Evolutionary conservation across 2,113 vertebrate genomes (phyloP).

Genomic region (Chaetodon trifascialis): DNA sequence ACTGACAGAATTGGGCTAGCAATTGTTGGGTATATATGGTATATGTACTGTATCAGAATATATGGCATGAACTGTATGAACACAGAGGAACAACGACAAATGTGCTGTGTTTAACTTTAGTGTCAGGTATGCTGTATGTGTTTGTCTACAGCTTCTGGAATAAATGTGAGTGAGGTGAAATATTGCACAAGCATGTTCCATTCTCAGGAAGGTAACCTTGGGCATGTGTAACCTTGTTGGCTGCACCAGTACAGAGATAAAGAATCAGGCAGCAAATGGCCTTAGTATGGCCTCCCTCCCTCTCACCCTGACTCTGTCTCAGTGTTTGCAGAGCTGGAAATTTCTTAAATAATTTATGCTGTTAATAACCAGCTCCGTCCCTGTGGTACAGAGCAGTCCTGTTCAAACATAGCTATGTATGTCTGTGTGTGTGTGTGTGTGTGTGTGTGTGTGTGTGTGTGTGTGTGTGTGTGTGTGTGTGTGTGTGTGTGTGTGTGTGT

Average conservation of each 20-base stretch:
- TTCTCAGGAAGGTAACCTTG: constrained; percentile 61
- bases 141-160: constrained; percentile 28
- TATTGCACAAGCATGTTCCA: constrained; percentile 42
- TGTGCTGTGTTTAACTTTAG: constrained; percentile 18
- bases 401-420: constrained; percentile 77
- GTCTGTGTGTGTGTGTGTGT: constrained; percentile 22
- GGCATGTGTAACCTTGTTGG: constrained; percentile 69
- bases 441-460: constrained; percentile 35
- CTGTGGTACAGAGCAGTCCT: constrained; percentile 71
- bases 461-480: constrained; percentile 34
- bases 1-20: not conserved
- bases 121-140: constrained; percentile 6
- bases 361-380: constrained; percentile 83
- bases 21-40: not conserved
- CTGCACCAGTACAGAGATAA: constrained; percentile 55
- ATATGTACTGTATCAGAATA: not conserved
- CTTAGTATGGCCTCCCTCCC: constrained; percentile 47
- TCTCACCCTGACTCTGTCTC: constrained; percentile 39
- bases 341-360: constrained; percentile 86
- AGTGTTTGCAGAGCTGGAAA: constrained; percentile 81
- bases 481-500: constrained; percentile 33
- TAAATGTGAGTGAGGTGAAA: constrained; percentile 31
- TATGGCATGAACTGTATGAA: not conserved
- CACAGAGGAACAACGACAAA: not conserved
- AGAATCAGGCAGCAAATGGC: constrained; percentile 64